A percentile compares a stretch with the other conserved stretches of the same genome.
Conservation (phyloP, 2,888 invertebrate genomes). For the Phyllotreta striolata region DNA sequence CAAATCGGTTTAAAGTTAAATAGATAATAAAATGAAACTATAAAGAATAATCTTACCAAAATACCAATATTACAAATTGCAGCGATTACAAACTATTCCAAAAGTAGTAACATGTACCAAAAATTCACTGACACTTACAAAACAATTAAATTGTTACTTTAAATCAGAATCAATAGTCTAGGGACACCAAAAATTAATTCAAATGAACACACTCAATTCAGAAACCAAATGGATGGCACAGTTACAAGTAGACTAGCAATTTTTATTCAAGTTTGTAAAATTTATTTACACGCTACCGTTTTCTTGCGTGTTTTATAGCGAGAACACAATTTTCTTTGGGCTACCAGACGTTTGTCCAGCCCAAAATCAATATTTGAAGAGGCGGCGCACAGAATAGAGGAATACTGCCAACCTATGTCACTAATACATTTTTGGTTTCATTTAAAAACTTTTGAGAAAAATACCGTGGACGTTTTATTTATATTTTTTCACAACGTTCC, state of each 20-base stretch:
- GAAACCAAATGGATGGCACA: conserved; percentile 25
- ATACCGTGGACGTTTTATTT: background rate
- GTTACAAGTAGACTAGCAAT: conserved; percentile 24
- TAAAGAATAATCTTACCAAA: conserved; percentile 32
- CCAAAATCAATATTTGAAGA: conserved; percentile 57
- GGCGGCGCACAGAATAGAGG: conserved; percentile 50
- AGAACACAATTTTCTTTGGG: conserved; percentile 44
- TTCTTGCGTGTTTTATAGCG: conserved; percentile 36
- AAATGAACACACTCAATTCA: conserved; percentile 16
- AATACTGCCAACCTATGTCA: conserved; percentile 34
- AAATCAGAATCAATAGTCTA: conserved; percentile 42
- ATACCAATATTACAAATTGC: conserved; percentile 10
- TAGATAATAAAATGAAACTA: conserved; percentile 22
- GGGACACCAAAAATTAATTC: conserved; percentile 39
- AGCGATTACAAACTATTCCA: conserved; percentile 25
- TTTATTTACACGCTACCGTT: conserved; percentile 40
- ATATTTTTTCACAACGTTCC: background rate
- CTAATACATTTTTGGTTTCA: conserved; percentile 5
- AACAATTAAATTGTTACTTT: conserved; percentile 38
- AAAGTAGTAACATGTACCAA: conserved; percentile 28
- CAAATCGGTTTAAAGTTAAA: conserved; percentile 10
- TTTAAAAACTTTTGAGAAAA: conserved; percentile 4
- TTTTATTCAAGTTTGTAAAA: conserved; percentile 30
- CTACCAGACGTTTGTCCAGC: conserved; percentile 49
- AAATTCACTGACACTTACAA: conserved; percentile 38